A percentile compares a stretch with the other conserved stretches of the same genome.
Conservation (phyloP, 2,797 vertebrate species). For the Acrocephalus scirpaceus region DNA sequence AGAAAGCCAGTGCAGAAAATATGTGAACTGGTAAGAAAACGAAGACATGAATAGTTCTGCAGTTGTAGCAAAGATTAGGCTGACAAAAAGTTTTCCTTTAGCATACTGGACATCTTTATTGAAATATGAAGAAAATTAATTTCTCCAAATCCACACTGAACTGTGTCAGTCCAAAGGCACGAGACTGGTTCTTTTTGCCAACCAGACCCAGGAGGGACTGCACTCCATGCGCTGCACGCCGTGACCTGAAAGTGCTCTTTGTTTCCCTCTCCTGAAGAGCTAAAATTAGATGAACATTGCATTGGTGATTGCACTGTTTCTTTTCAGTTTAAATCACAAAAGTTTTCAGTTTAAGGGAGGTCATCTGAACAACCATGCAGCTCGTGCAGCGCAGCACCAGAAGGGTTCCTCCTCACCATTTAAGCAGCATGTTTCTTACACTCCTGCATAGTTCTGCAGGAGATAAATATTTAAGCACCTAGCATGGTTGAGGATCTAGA, state of each 20-base stretch:
- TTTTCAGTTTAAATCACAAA: background rate
- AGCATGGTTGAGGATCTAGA: background rate
- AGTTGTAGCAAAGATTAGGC: background rate
- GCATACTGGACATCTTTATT: background rate
- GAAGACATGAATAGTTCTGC: background rate
- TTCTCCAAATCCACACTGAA: background rate
- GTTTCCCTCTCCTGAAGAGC: background rate
- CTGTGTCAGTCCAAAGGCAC: background rate
- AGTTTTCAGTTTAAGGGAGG: background rate
- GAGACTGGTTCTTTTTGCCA: background rate
- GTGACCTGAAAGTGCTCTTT: background rate
- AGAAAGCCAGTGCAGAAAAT: background rate
- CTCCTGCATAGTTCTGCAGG: background rate
- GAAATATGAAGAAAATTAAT: background rate
- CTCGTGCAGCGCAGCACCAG: background rate
- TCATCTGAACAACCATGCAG: background rate
- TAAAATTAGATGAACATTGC: background rate
- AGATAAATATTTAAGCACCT: background rate
- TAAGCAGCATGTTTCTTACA: background rate
- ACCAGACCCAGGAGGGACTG: background rate
- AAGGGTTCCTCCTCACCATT: background rate
- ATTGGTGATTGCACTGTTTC: background rate
- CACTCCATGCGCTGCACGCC: rapidly evolving
- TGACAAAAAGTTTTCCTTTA: background rate
- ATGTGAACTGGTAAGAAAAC: background rate